Percentiles rank a stretch among this genome's conserved stretches.
These are phyloP conservation scores for Hydrolagus colliei DNA, from an alignment of 2,797 vertebrate species.

Conservation along the genomic window DNA sequence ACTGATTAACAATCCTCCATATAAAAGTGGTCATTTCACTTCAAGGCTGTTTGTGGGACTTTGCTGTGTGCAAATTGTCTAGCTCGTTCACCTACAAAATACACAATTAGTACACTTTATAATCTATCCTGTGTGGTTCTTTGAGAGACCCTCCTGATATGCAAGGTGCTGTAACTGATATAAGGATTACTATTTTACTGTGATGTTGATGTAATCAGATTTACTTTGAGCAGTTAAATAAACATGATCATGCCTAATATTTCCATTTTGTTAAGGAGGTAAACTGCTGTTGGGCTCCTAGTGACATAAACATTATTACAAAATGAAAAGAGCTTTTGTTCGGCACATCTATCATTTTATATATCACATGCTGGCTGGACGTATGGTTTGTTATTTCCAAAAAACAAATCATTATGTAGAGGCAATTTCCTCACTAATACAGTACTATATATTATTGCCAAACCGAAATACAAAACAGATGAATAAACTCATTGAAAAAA, in stretches of 20 bases:
- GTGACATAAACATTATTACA: conserved; percentile 3
- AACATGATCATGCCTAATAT: neutral
- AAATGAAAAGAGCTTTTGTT: conserved; percentile 23
- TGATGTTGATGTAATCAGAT: neutral
- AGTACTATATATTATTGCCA: too few relatives aligned
- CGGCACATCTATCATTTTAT: neutral
- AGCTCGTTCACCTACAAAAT: too few relatives aligned
- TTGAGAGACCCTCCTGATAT: too few relatives aligned
- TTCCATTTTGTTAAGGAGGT: neutral
- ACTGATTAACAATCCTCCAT: too few relatives aligned
- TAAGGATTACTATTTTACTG: neutral
- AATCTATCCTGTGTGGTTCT: too few relatives aligned
- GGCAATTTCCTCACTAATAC: neutral
- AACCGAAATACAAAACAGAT: neutral
- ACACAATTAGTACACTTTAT: too few relatives aligned
- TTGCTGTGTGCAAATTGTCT: too few relatives aligned
- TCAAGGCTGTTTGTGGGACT: too few relatives aligned
- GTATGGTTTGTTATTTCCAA: neutral
- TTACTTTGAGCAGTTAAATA: neutral
- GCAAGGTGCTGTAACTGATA: too few relatives aligned
- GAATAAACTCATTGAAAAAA: neutral
- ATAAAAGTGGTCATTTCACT: too few relatives aligned
- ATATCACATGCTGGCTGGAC: conserved; percentile 13
- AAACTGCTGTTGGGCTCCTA: neutral
- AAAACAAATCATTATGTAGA: conserved; percentile 3